Conservation (phyloP, 2,888 invertebrate species). For the Hirtodrosophila histrioides region DNA sequence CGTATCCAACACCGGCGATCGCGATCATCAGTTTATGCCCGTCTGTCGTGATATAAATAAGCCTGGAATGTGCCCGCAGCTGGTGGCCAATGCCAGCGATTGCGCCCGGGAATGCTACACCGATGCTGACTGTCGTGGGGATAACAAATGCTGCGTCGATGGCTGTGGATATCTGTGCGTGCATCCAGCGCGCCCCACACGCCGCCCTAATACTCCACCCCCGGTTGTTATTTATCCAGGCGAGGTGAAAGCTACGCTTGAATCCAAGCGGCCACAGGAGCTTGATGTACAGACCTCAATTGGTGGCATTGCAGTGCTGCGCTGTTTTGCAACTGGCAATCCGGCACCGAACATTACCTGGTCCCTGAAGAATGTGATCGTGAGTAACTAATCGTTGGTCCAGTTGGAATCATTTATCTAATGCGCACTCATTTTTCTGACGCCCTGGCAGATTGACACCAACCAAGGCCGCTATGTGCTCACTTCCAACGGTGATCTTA, state of each 20-base stretch:
- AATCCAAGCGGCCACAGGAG: slow-evolving; percentile 85
- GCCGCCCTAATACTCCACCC: slow-evolving; percentile 83
- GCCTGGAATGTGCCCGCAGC: slow-evolving; percentile 88
- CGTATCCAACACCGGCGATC: slow-evolving; percentile 77
- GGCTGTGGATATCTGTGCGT: slow-evolving; percentile 91
- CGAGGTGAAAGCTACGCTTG: slow-evolving; percentile 83
- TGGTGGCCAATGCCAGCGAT: slow-evolving; percentile 83
- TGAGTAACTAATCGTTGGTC: slow-evolving; percentile 81
- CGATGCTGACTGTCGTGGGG: slow-evolving; percentile 92
- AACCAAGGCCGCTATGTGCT: slow-evolving; percentile 90
- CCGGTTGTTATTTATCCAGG: slow-evolving; percentile 82
- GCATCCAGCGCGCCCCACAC: slow-evolving; percentile 85
- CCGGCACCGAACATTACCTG: slow-evolving; percentile 92
- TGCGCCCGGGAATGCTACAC: slow-evolving; percentile 90
- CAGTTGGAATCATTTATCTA: no score
- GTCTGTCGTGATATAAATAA: slow-evolving; percentile 86
- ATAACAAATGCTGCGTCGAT: slow-evolving; percentile 92
- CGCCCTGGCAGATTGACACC: slow-evolving; percentile 88
- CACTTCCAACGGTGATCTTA: slow-evolving; percentile 90
- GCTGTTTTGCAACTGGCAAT: slow-evolving; percentile 90
- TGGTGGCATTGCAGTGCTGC: slow-evolving; percentile 90
- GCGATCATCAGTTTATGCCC: slow-evolving; percentile 74
- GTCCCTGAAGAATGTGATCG: slow-evolving; percentile 89
- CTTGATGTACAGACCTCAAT: slow-evolving; percentile 88
- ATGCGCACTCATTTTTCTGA: background rate